Conservation (phyloP, 1,140 invertebrate genomes). For the Drosophila dunni region DNA sequence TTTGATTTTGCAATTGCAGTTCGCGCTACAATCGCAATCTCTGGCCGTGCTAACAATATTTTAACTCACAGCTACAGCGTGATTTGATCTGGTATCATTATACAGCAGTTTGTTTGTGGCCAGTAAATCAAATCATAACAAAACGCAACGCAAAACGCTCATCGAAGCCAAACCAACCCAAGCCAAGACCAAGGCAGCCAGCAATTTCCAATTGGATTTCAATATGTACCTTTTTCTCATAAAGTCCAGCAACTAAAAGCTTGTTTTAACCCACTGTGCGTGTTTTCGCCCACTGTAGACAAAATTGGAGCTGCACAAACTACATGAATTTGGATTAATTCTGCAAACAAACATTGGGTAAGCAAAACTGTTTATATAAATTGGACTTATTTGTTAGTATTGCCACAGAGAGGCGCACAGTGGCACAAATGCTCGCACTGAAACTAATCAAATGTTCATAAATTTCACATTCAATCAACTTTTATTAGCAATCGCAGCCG, state of each 20-base stretch:
- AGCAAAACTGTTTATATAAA: conserved; percentile 16
- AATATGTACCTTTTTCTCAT: not conserved
- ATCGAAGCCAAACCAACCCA: conserved; percentile 47
- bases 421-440: conserved; percentile 4
- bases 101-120: conserved; percentile 44
- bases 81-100: conserved; percentile 63
- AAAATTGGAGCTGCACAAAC: conserved; percentile 5
- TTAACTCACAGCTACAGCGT: conserved; percentile 35
- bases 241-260: conserved; percentile 7
- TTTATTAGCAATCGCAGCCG: conserved; percentile 36
- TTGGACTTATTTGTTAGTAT: conserved; percentile 1
- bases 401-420: conserved; percentile 14
- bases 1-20: conserved; percentile 83
- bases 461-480: conserved; percentile 51
- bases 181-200: conserved; percentile 49
- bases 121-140: conserved; percentile 34
- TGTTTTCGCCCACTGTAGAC: conserved; percentile 20
- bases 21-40: conserved; percentile 33
- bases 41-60: conserved; percentile 51
- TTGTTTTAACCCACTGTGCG: conserved; percentile 45
- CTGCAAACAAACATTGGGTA: conserved; percentile 43
- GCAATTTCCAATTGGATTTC: conserved; percentile 56
- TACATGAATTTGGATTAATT: conserved; percentile 64
- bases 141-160: conserved; percentile 36
- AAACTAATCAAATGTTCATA: conserved; percentile 30